Conservation (phyloP, 2,113 vertebrate species). For the Prietella phreatophila region DNA sequence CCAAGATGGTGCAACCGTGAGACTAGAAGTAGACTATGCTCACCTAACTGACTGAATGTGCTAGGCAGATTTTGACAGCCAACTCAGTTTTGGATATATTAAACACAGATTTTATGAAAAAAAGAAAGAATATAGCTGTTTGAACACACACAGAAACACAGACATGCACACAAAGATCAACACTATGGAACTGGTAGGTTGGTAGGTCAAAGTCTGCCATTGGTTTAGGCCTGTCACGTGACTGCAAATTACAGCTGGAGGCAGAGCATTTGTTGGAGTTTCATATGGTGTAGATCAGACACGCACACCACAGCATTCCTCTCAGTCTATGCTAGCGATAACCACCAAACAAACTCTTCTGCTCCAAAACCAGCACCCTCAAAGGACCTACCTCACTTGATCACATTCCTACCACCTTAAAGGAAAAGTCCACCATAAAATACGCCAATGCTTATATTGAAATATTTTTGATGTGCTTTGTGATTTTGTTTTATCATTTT, state of each 20-base stretch:
- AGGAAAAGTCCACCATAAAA: neutral
- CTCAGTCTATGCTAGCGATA: slow-evolving; percentile 42
- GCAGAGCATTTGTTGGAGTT: slow-evolving; percentile 54
- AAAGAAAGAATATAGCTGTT: slow-evolving; percentile 17
- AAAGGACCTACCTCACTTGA: neutral
- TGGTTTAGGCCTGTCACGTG: slow-evolving; percentile 55
- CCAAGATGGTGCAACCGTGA: neutral
- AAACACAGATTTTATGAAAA: neutral
- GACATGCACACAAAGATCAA: slow-evolving; percentile 23
- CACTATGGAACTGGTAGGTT: slow-evolving; percentile 40
- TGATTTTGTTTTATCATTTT: too few species aligned
- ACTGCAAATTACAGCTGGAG: slow-evolving; percentile 50
- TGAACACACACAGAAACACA: slow-evolving; percentile 12
- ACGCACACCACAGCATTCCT: slow-evolving; percentile 57
- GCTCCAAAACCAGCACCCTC: slow-evolving; percentile 23
- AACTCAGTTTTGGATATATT: neutral
- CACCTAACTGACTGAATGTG: neutral
- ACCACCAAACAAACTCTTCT: slow-evolving; percentile 26
- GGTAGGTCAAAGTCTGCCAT: slow-evolving; percentile 41
- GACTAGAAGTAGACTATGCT: neutral
- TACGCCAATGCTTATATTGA: neutral
- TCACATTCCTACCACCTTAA: slow-evolving; percentile 21
- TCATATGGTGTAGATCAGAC: slow-evolving; percentile 59
- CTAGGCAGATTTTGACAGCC: neutral
- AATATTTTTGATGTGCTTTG: neutral